Evolutionary conservation across 2,888 invertebrate species (phyloP).

Genomic region (Ceratothoa steindachneri): DNA sequence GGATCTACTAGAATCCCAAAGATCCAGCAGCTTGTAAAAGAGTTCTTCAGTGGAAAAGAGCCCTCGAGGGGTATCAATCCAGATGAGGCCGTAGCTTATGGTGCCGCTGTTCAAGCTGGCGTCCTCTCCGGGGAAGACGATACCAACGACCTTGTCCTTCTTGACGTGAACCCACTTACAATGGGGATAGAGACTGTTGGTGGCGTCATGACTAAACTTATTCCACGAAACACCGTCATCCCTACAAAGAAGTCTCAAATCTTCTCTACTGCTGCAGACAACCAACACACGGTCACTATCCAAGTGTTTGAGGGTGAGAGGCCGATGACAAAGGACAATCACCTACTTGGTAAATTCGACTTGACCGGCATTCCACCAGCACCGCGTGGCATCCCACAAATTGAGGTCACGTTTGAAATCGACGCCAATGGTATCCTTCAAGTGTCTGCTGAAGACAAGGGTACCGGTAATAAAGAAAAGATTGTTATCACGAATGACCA

Average conservation of each 20-base stretch:
- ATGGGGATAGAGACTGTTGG: slow-evolving; percentile 99
- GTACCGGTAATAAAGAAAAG: slow-evolving; percentile 89
- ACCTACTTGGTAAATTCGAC: slow-evolving; percentile 96
- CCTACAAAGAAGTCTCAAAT: slow-evolving; percentile 99
- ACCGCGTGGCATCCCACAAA: slow-evolving; percentile 86
- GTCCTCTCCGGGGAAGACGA: slow-evolving; percentile 96
- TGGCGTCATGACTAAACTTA: slow-evolving; percentile 98
- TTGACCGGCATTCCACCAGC: slow-evolving; percentile 94
- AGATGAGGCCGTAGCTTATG: slow-evolving; percentile 97
- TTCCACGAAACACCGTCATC: slow-evolving; percentile 95
- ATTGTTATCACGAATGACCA: slow-evolving; percentile 99
- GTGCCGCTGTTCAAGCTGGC: slow-evolving; percentile 97
- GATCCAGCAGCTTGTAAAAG: slow-evolving; percentile 86
- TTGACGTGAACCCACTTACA: slow-evolving; percentile 97
- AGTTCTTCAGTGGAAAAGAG: slow-evolving; percentile 96
- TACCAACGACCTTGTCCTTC: slow-evolving; percentile 80
- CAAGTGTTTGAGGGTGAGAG: slow-evolving; percentile 98
- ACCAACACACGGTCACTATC: slow-evolving; percentile 98
- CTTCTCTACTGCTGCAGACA: slow-evolving; percentile 98
- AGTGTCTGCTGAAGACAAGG: slow-evolving; percentile 98
- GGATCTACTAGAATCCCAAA: slow-evolving; percentile 99
- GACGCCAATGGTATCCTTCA: slow-evolving; percentile 91
- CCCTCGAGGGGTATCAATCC: slow-evolving; percentile 97
- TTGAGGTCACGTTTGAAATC: slow-evolving; percentile 91
- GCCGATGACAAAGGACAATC: slow-evolving; percentile 99